These are phyloP conservation scores for Astyanax mexicanus DNA, from an alignment of 2,797 vertebrate species.

Conservation along the genomic window DNA sequence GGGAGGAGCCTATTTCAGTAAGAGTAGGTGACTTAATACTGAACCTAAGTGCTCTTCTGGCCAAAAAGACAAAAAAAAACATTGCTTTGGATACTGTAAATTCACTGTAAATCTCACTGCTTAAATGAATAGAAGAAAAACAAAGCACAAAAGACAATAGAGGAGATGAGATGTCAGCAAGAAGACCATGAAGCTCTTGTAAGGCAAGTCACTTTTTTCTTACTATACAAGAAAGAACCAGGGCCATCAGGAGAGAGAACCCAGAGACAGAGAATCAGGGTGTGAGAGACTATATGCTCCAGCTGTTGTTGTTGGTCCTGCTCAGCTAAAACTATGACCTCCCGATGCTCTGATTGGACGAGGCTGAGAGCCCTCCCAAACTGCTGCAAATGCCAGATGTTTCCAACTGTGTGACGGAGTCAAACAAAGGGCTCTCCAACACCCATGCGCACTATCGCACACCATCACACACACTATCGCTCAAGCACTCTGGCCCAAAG, in stretches of 20 bases:
- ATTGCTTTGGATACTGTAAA: too few species aligned
- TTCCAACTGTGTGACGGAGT: conserved; percentile 71
- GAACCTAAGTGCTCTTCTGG: background rate
- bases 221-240: background rate
- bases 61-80: too few species aligned
- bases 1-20: background rate
- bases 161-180: background rate
- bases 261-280: background rate
- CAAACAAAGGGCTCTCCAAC: conserved; percentile 60
- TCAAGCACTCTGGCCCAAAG: conserved; percentile 2
- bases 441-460: background rate
- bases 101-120: too few species aligned
- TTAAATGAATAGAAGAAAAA: background rate
- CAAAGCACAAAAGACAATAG: background rate
- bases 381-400: conserved; percentile 70
- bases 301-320: conserved; percentile 49
- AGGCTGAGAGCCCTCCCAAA: conserved; percentile 44
- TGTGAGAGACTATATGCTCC: conserved; percentile 27
- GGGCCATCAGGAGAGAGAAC: background rate
- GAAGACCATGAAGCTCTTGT: background rate
- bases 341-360: conserved; percentile 45
- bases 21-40: background rate
- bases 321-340: conserved; percentile 43
- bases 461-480: conserved; percentile 17
- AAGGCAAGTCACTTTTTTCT: background rate